A percentile compares a stretch with the other conserved stretches of the same genome.
Evolutionary conservation across 2,113 vertebrate genomes (phyloP).

Genomic region (Strigops habroptila): DNA sequence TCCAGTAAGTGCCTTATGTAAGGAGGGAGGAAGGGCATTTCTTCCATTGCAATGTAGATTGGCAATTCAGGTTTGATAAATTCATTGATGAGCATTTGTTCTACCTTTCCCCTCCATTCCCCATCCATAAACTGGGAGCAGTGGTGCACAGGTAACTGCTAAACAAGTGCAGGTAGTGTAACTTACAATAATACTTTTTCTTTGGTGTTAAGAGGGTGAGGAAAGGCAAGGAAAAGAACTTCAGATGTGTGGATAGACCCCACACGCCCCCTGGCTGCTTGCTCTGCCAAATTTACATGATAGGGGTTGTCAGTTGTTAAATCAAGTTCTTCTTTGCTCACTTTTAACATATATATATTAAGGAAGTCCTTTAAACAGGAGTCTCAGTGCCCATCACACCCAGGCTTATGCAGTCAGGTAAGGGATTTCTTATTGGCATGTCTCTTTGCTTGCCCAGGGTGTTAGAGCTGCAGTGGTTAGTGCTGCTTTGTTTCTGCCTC

Average conservation of each 20-base stretch:
- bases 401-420: background rate
- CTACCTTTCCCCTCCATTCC: background rate
- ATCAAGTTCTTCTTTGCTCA: background rate
- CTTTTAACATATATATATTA: background rate
- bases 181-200: background rate
- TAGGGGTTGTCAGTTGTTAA: background rate
- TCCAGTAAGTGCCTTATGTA: slow-evolving; percentile 74
- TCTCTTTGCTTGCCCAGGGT: background rate
- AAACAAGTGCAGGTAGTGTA: background rate
- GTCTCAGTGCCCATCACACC: background rate
- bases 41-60: background rate
- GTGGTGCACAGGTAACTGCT: too few relatives aligned
- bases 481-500: background rate
- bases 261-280: background rate
- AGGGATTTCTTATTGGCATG: background rate
- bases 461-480: background rate
- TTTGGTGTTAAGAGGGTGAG: background rate
- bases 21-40: background rate
- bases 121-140: background rate
- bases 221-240: background rate
- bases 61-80: background rate
- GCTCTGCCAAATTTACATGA: background rate
- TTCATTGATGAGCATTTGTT: background rate
- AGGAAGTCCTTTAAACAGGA: background rate
- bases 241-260: background rate